Evolutionary conservation across 2,888 invertebrate genomes (phyloP).

Genomic region (Axea sp.): DNA sequence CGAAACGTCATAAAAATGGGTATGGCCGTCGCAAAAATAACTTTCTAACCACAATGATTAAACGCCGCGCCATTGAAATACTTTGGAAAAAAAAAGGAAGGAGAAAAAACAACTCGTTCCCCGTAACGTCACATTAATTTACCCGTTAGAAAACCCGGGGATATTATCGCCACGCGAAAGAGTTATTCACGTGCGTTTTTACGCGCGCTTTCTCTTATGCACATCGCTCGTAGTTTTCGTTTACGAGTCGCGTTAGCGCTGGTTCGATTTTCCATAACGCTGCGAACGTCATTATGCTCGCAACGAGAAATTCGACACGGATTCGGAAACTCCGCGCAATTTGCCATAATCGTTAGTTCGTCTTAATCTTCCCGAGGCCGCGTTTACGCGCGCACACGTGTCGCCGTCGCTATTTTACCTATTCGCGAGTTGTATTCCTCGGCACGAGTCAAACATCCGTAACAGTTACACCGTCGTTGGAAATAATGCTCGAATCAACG

Average conservation of each 20-base stretch:
- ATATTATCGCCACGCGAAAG: constrained; percentile 21
- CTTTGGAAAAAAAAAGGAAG: too few species aligned
- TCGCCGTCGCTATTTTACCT: constrained; percentile 19
- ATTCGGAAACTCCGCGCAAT: constrained; percentile 35
- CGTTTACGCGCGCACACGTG: not conserved
- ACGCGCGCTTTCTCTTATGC: constrained; percentile 38
- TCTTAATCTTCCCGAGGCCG: constrained; percentile 23
- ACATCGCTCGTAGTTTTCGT: constrained; percentile 26
- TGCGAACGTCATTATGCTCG: constrained; percentile 36
- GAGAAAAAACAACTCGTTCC: constrained; percentile 25
- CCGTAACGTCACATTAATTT: constrained; percentile 45
- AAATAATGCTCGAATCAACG: constrained; percentile 26
- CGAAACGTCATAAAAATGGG: constrained; percentile 32
- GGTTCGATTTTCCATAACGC: constrained; percentile 52
- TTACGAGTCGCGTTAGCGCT: constrained; percentile 38
- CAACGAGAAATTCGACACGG: constrained; percentile 46
- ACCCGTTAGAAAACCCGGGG: constrained; percentile 29
- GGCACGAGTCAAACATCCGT: constrained; percentile 50
- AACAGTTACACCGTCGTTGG: constrained; percentile 35
- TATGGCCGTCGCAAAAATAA: constrained; percentile 24
- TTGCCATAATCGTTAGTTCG: constrained; percentile 48
- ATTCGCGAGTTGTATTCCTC: constrained; percentile 49
- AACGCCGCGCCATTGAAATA: constrained; percentile 15
- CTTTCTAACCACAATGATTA: constrained; percentile 47
- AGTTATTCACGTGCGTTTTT: constrained; percentile 20